A percentile compares a stretch with the other conserved stretches of the same genome.
Evolutionary conservation across 2,888 invertebrate genomes (phyloP).

Genomic region (Eurytoma californica): DNA sequence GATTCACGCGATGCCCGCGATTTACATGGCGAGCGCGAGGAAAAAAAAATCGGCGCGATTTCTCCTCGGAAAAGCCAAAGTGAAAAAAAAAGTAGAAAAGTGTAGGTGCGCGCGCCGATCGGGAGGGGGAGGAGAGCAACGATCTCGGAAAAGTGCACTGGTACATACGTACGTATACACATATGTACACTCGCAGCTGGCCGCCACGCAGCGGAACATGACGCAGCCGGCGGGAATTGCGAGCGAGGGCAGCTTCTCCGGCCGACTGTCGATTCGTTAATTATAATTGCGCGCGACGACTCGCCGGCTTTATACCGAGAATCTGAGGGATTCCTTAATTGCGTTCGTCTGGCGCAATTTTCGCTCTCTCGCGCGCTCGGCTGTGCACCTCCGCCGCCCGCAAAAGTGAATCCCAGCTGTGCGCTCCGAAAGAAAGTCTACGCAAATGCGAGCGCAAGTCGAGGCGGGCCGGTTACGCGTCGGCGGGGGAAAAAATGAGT

Average conservation of each 20-base stretch:
- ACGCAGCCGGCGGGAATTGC: slow-evolving; percentile 12
- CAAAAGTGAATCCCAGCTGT: background rate
- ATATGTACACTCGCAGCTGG: too few relatives aligned
- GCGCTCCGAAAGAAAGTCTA: background rate
- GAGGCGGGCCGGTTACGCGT: background rate
- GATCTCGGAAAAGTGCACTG: slow-evolving; percentile 11
- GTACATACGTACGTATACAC: too few relatives aligned
- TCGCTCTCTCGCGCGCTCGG: slow-evolving; percentile 37
- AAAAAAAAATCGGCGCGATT: background rate
- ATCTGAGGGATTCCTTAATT: slow-evolving; percentile 73
- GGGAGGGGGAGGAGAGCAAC: background rate
- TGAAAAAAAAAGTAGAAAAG: background rate
- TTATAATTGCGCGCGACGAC: slow-evolving; percentile 69
- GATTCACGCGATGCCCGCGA: background rate
- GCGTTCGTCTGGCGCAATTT: slow-evolving; percentile 61
- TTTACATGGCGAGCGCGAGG: background rate
- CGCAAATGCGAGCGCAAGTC: background rate
- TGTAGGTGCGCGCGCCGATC: background rate
- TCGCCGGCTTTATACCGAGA: slow-evolving; percentile 65
- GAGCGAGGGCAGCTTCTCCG: slow-evolving; percentile 15
- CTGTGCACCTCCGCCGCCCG: background rate
- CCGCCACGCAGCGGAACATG: background rate
- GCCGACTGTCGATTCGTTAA: slow-evolving; percentile 70
- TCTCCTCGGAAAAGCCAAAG: background rate
- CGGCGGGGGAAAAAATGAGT: background rate